Evolutionary conservation across 2,888 invertebrate species (phyloP).

Genomic region (Cheilosia grossa): DNA sequence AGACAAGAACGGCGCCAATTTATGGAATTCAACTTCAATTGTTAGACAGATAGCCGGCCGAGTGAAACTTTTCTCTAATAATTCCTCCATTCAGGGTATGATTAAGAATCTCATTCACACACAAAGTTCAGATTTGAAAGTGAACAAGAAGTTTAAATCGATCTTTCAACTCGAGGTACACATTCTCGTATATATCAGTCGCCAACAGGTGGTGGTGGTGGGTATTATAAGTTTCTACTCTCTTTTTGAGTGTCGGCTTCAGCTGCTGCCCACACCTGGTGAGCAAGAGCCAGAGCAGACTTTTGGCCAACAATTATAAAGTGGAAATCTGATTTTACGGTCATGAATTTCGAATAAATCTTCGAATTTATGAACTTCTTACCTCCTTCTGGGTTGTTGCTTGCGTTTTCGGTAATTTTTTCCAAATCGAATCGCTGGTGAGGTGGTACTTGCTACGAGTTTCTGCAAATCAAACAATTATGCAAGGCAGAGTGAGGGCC

Average conservation of each 20-base stretch:
- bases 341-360: constrained; percentile 73
- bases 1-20: constrained; percentile 24
- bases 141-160: constrained; percentile 67
- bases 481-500: background rate
- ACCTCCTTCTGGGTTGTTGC: background rate
- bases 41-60: constrained; percentile 23
- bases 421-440: constrained; percentile 1
- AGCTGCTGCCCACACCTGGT: constrained; percentile 22
- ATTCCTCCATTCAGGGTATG: constrained; percentile 45
- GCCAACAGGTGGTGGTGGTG: constrained; percentile 55
- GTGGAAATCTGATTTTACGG: constrained; percentile 73
- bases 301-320: constrained; percentile 71
- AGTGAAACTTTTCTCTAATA: constrained; percentile 65
- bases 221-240: constrained; percentile 7
- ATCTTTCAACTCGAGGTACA: constrained; percentile 56
- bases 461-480: constrained; percentile 22
- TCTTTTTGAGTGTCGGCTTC: constrained; percentile 6
- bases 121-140: constrained; percentile 55
- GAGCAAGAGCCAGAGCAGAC: constrained; percentile 20
- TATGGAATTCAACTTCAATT: constrained; percentile 64
- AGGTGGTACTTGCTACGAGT: constrained; percentile 4
- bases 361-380: constrained; percentile 40
- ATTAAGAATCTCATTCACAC: constrained; percentile 58
- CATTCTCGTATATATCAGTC: constrained; percentile 40
- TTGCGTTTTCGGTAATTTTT: background rate